Evolutionary conservation across 1,140 invertebrate species (phyloP).

Genomic region (Pentalonia nigronervosa): DNA sequence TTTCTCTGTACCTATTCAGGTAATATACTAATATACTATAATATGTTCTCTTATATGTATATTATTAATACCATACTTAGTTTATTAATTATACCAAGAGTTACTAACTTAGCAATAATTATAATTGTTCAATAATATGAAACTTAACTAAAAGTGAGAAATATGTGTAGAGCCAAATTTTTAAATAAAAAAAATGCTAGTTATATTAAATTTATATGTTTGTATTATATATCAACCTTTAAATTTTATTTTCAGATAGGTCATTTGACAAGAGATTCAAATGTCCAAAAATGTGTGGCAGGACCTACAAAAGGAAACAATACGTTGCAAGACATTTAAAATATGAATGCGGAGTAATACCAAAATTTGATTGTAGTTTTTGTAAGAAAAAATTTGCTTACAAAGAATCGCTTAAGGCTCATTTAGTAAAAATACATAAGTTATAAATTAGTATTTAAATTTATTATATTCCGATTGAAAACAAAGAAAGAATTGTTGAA

Average conservation of each 20-base stretch:
- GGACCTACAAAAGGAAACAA: conserved; percentile 61
- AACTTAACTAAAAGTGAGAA: not conserved
- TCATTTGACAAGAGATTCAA: not conserved
- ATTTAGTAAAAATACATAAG: conserved; percentile 33
- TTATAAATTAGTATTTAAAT: not conserved
- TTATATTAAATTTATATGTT: not conserved
- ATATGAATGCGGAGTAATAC: conserved; percentile 63
- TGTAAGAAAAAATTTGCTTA: conserved; percentile 62
- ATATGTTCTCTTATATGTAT: not conserved
- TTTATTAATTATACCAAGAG: not conserved
- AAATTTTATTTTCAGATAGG: conserved; percentile 8
- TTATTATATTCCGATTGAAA: not conserved
- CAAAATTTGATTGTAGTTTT: conserved; percentile 66
- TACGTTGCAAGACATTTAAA: conserved; percentile 64
- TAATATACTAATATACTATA: no score
- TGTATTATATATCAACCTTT: not conserved
- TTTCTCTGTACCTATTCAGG: not conserved
- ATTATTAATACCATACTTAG: not conserved
- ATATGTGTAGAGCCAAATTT: not conserved
- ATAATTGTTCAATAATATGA: not conserved
- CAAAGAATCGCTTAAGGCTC: conserved; percentile 29
- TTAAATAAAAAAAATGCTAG: no score
- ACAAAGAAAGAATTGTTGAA: not conserved
- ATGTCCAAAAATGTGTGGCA: conserved; percentile 50
- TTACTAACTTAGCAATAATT: not conserved